These are phyloP conservation scores for Abramis brama DNA, from an alignment of 2,113 vertebrate genomes.

Conservation along the genomic window DNA sequence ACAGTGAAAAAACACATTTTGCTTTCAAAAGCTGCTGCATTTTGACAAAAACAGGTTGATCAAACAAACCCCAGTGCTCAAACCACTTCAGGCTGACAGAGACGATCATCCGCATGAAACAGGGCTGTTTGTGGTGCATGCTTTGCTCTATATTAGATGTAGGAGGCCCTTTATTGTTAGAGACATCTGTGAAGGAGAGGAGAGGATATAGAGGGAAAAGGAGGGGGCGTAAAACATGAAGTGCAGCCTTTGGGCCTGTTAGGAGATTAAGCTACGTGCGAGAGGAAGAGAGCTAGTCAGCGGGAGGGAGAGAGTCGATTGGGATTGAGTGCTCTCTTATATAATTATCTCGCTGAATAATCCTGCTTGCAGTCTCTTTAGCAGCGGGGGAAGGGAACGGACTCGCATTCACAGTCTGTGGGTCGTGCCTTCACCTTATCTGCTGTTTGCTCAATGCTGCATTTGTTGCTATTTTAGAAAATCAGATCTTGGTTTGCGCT, in stretches of 20 bases:
- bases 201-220: slow-evolving; percentile 5
- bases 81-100: not conserved
- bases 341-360: slow-evolving; percentile 55
- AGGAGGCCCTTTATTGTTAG: slow-evolving; percentile 14
- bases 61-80: not conserved
- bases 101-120: not conserved
- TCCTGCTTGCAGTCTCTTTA: slow-evolving; percentile 44
- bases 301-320: slow-evolving; percentile 32
- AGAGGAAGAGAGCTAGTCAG: slow-evolving; percentile 8
- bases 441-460: not conserved
- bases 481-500: not conserved
- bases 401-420: slow-evolving; percentile 2
- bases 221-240: slow-evolving; percentile 12
- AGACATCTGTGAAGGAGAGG: slow-evolving; percentile 4
- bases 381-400: slow-evolving; percentile 40
- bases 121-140: not conserved
- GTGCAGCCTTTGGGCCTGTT: not conserved
- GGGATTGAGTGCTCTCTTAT: slow-evolving; percentile 51
- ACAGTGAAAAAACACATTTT: not conserved
- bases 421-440: slow-evolving; percentile 11
- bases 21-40: not conserved
- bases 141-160: slow-evolving; percentile 22
- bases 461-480: slow-evolving; percentile 20
- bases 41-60: not conserved
- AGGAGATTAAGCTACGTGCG: not conserved